Evolutionary conservation across 2,113 vertebrate species (phyloP), one percentile per base, ranked within the genome.

Genomic region (Oenanthe oenanthe): DNA sequence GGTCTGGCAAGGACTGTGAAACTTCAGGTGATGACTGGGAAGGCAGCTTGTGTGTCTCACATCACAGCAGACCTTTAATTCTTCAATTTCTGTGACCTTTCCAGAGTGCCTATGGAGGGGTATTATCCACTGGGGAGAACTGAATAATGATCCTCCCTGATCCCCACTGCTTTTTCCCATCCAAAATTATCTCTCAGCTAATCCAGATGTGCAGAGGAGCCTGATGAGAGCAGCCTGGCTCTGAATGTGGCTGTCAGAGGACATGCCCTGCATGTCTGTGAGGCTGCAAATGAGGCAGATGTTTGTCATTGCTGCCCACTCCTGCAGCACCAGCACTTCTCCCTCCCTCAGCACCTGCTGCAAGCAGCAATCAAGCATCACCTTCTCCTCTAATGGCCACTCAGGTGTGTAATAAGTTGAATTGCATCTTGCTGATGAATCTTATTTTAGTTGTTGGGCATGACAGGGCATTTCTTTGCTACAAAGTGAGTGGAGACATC

Each of bases 361-460:
- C 40, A 84, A 79, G 68, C 74, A 85, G 77, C 90, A 87, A 78
- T 87, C 84, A 65, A 56, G 58, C 73, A 89, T 87, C 76, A 71
- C 85, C 84, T 73, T 89, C 73, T 89, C 54, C 47, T 92, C 85
- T 87, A 75, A 85, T 61, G 83, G 80, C 42, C 68, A 83, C 90
- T 93, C 90, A 82, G 86, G 93, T 28, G 0, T 94, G 92, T 92
- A 95, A 71, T 92, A 92, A 90, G 61, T 67, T 61, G 62, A 94
- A 94, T 94, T 96, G 78, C 85, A 95, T 85, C 94, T 84, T 89
- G 91, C 93, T 94, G 87, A 97, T 88, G 63, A 83, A 80, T 77
- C 88, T 93, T 57, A 63, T 92, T 93, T 88, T 48, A 91, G 84
- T 58, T 77, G 75, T 85, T 80, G 83, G 78, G 92, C 92, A 79